Evolutionary conservation across 2,888 invertebrate genomes (phyloP).

Genomic region (Toxonevra muliebris): DNA sequence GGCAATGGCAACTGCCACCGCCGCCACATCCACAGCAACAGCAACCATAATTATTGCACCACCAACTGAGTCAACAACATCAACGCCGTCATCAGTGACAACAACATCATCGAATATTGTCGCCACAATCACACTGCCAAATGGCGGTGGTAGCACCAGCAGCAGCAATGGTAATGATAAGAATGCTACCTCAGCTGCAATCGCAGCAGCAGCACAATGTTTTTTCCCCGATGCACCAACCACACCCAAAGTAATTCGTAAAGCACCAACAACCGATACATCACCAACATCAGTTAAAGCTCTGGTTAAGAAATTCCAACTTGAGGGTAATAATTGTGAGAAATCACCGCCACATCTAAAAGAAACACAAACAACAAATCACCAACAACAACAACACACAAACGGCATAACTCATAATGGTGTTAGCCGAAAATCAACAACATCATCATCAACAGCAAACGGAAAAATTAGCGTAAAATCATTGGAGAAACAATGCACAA

Average conservation of each 20-base stretch:
- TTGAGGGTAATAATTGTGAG: constrained; percentile 48
- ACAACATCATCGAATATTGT: not conserved
- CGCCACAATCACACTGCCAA: constrained; percentile 43
- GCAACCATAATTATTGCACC: constrained; percentile 40
- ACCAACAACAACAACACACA: constrained; percentile 37
- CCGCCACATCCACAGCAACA: constrained; percentile 36
- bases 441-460: constrained; percentile 33
- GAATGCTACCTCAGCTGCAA: constrained; percentile 8
- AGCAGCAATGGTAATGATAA: constrained; percentile 39
- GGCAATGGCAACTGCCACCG: constrained; percentile 19
- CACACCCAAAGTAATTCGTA: constrained; percentile 74
- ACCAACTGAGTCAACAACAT: constrained; percentile 2
- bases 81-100: constrained; percentile 8
- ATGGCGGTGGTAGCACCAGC: constrained; percentile 34
- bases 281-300: constrained; percentile 65
- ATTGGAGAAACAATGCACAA: constrained; percentile 35
- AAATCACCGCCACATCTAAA: constrained; percentile 31
- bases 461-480: constrained; percentile 27
- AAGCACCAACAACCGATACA: constrained; percentile 69
- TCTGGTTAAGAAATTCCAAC: constrained; percentile 64
- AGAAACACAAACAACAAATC: constrained; percentile 39
- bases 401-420: constrained; percentile 38
- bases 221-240: constrained; percentile 73
- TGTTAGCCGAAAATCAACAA: constrained; percentile 17
- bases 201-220: constrained; percentile 46